Conservation (phyloP, 1,140 invertebrate species). For the Bursaphelenchus mucronatus region DNA sequence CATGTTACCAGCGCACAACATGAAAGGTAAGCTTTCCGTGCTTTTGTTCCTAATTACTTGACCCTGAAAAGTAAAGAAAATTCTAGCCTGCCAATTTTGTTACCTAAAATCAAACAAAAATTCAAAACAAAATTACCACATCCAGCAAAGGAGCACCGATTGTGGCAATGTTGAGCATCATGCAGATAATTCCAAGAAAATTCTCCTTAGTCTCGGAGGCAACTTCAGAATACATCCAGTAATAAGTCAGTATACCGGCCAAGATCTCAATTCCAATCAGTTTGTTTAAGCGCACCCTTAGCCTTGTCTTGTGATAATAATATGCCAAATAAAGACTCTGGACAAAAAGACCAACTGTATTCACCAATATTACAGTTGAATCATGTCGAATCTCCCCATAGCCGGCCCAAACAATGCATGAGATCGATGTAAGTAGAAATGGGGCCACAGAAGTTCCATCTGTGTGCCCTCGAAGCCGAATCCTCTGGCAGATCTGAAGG, state of each 20-base stretch:
- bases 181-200: slow-evolving; percentile 52
- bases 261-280: slow-evolving; percentile 37
- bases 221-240: slow-evolving; percentile 22
- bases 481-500: slow-evolving; percentile 47
- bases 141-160: slow-evolving; percentile 43
- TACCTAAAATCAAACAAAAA: neutral
- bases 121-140: slow-evolving; percentile 37
- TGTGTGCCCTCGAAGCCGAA: slow-evolving; percentile 35
- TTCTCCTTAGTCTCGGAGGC: slow-evolving; percentile 41
- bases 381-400: slow-evolving; percentile 49
- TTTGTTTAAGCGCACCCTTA: slow-evolving; percentile 47
- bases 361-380: slow-evolving; percentile 51
- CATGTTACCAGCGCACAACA: slow-evolving; percentile 55
- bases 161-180: slow-evolving; percentile 54
- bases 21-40: slow-evolving; percentile 54
- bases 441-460: slow-evolving; percentile 47
- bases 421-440: slow-evolving; percentile 46
- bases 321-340: slow-evolving; percentile 52
- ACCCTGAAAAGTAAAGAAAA: slow-evolving; percentile 39
- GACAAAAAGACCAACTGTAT: slow-evolving; percentile 49
- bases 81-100: slow-evolving; percentile 17
- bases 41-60: slow-evolving; percentile 48
- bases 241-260: slow-evolving; percentile 32
- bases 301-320: slow-evolving; percentile 53
- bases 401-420: slow-evolving; percentile 55